Base-by-base conservation (phyloP, 2,797 vertebrate genomes). In the Phaenicophaeus curvirostris region DNA sequence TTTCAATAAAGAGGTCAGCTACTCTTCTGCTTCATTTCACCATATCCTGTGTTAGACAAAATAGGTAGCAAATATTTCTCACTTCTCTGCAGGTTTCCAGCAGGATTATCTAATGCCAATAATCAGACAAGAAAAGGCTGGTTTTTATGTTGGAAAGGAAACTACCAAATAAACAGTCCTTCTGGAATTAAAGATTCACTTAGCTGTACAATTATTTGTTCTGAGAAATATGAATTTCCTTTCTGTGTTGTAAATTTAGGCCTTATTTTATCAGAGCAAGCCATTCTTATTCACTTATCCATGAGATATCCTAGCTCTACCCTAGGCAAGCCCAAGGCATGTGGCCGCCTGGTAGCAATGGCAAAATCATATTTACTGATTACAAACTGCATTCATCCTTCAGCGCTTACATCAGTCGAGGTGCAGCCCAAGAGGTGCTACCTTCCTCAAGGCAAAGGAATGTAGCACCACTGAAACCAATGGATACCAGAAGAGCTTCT, bases 1-100 rank as follows among this genome's bases (percentile, higher is more conserved):
- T 97, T 96, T 94, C 84, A 94, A 73, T 92, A 93, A 81, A 61
- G 44, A 95, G 65, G 72, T 90, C 67, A 95, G 37, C 19, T 81
- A 69, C 68, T 87, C 63, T 83, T 93, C 59, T 61, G 67, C 28
- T 80, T 63, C 68, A 81, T 92, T 77, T 73, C 68, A 78, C 48
- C 67, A 61, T 74, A 84, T 96, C 46, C 57, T 82, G 14, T 59
- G 11, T 77, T 79, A 73, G 58, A 93, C 72, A 86, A 94, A 92
- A 81, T 14, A 88, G 28, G 30, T 51, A 81, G 57, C 57, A 92
- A 96, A 69, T 69, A 85, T 77, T 87, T 89, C 33, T 91, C 30
- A 65, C 59, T 85, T 95, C 61, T 94, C 78, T 93, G 24, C 25
- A 71, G 31, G 21, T 59, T 33, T 59, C 33, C 58, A 93, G n/a